Evolutionary conservation across 1,140 invertebrate genomes (phyloP), one percentile per base, ranked within the genome.

Genomic region (Lanistes nyassanus): DNA sequence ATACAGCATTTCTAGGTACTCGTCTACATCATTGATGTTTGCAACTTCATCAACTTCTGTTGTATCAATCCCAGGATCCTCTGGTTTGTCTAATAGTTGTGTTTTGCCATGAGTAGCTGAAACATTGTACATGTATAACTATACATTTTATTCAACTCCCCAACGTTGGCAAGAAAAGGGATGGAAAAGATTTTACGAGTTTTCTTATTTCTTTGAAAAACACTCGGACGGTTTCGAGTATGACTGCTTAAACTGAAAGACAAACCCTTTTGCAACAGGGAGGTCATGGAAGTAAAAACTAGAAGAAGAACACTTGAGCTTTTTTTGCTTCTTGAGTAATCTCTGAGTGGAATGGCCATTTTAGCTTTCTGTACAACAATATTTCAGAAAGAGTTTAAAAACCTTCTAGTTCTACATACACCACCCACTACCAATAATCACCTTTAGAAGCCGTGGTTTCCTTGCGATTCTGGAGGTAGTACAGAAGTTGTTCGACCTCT

Each of bases 1-100:
- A 89, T 99, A 99, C 6, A 99, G 90, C 76, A 99, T 90, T 89
- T 99, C 98, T 60, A 99, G 94, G 89, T 99, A 99, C 81, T 94
- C 94, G 85, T 98, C 96, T n/a, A 92, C 80, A 80, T 90, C 88
- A 82, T 89, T 90, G 65, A 98, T 92, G 87, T 94, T 94, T 81
- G 95, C 94, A 69, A 96, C 82, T 76, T 90, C 90, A 79, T 89
- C 85, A 42, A 88, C 85, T 74, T 90, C 87, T 47, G 86, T 86
- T 13, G 84, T 83, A 76, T 88, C 88, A 36, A 79, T 69, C 56
- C 80, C 79, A 23, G 85, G 86, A 11, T 89, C 86, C 70, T 84
- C 82, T 42, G 86, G 84, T 66, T 87, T 88, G 37, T 86, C 87
- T 64, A 82, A 82, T n/a, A 86, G 76, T 60, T 85, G 79, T 7